Evolutionary conservation across 2,113 vertebrate genomes (phyloP).

Genomic region (Asarcornis scutulata): DNA sequence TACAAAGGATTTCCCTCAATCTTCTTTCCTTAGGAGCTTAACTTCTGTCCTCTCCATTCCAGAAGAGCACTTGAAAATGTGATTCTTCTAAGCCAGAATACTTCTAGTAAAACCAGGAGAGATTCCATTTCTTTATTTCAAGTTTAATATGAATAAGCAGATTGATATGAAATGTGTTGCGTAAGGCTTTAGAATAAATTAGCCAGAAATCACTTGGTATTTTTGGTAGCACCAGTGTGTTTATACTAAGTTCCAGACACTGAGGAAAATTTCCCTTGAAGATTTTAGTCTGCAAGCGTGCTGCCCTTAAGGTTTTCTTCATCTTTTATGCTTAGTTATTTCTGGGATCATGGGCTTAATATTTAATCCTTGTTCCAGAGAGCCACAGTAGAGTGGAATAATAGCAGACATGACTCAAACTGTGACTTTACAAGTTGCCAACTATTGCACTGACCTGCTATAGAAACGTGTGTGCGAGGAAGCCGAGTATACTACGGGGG

Average conservation of each 20-base stretch:
- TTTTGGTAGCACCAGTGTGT: conserved; percentile 54
- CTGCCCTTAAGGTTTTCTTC: conserved; percentile 52
- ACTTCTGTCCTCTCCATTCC: conserved; percentile 9
- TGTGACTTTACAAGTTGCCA: conserved; percentile 45
- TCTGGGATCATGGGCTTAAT: conserved; percentile 42
- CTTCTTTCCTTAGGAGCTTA: conserved; percentile 17
- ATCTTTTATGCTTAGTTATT: conserved; percentile 46
- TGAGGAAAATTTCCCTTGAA: conserved; percentile 33
- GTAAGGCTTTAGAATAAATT: conserved; percentile 53
- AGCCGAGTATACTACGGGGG: not conserved
- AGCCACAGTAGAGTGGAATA: conserved; percentile 11
- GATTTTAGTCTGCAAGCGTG: not conserved
- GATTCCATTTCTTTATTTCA: conserved; percentile 44
- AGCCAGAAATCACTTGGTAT: conserved; percentile 43
- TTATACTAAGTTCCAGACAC: conserved; percentile 44
- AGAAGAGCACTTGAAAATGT: conserved; percentile 6
- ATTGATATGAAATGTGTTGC: conserved; percentile 48
- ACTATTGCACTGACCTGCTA: conserved; percentile 18
- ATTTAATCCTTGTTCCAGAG: conserved; percentile 56
- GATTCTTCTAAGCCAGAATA: conserved; percentile 32
- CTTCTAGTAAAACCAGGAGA: conserved; percentile 36
- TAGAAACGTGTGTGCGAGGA: conserved; percentile 28
- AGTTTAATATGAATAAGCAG: conserved; percentile 46
- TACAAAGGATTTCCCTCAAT: conserved; percentile 30
- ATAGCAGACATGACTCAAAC: conserved; percentile 63